These are phyloP conservation scores for Tragopan temminckii DNA, from an alignment of 2,797 vertebrate genomes.

Conservation along the genomic window DNA sequence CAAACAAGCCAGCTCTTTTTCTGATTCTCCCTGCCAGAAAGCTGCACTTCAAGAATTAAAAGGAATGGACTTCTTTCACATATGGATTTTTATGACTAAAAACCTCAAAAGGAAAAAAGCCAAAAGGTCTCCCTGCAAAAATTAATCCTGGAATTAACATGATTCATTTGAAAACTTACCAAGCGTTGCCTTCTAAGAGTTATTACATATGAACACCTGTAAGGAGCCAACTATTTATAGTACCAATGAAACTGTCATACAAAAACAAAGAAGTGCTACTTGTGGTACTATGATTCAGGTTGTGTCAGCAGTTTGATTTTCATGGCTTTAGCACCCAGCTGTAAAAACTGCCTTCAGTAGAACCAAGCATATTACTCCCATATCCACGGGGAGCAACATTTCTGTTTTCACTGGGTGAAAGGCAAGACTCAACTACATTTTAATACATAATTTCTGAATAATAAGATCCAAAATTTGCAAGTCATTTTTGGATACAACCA, in stretches of 20 bases:
- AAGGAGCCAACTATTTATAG: slow-evolving; percentile 23
- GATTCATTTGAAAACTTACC: slow-evolving; percentile 32
- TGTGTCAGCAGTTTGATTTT: slow-evolving; percentile 56
- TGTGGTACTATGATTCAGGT: slow-evolving; percentile 13
- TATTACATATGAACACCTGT: slow-evolving; percentile 5
- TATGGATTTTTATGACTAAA: slow-evolving; percentile 45
- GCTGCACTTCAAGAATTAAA: not conserved
- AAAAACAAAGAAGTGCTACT: slow-evolving; percentile 52
- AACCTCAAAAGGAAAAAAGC: slow-evolving; percentile 16
- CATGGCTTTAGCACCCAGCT: slow-evolving; percentile 41
- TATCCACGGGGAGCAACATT: not conserved
- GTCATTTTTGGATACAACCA: not conserved
- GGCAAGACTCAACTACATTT: not conserved
- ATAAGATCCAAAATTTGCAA: not conserved
- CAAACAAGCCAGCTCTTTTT: not conserved
- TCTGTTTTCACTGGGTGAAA: slow-evolving; percentile 11
- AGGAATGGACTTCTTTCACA: slow-evolving; percentile 21
- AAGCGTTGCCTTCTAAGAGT: not conserved
- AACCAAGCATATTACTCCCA: not conserved
- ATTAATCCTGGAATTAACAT: slow-evolving; percentile 20
- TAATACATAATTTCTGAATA: not conserved
- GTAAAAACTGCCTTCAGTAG: not conserved
- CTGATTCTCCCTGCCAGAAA: not conserved
- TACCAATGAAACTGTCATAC: slow-evolving; percentile 5
- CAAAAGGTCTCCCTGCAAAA: slow-evolving; percentile 22